Base-by-base conservation (phyloP, 1,140 invertebrate genomes). In the Wiebesia pumilae region DNA sequence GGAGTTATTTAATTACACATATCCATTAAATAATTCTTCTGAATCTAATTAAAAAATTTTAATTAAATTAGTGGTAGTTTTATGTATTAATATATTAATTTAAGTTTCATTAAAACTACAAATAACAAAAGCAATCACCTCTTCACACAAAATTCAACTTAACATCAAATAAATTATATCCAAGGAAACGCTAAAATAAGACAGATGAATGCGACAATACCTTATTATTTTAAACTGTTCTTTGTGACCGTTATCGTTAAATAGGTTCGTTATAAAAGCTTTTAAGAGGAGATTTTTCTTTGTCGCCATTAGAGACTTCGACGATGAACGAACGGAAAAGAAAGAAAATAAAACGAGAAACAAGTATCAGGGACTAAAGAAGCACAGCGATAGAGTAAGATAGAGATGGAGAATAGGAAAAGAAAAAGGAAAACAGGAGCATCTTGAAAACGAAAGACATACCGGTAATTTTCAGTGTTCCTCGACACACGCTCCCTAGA, bases 391-490 rank as follows among this genome's bases (percentile, higher is more conserved):
- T 81, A 81, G 88, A 87, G 87, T 81, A 69, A 73, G 88, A 87
- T 69, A 69, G 14, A 69, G n/a, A 69, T 16, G 30, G 89, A 88
- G 30, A 69, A 69, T 69, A 35, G 30, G 87, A 77, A 47, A 58
- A 62, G 47, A 75, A 35, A 65, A n/a, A 38, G 40, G 33, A 69
- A 69, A 69, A 69, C 67, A 69, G 67, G 67, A 69, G 67, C 79
- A 79, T 85, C 67, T 83, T 78, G 83, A 85, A 83, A 86, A 83
- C n/a, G 83, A 85, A 85, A 83, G 87, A 86, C 73, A 75, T 71
- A 88, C 58, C 81, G 87, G 87, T 88, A 90, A 90, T 82, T 82
- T 71, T 81, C 89, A 90, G 89, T 88, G 87, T 88, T 89, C 83
- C 80, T 86, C 69, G 84, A n/a, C 40, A 54, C 67, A 38, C 69